Percentiles rank a stretch among this genome's conserved stretches.
Conservation (phyloP, 2,888 invertebrate genomes). For the Aporophyla lueneburgensis region DNA sequence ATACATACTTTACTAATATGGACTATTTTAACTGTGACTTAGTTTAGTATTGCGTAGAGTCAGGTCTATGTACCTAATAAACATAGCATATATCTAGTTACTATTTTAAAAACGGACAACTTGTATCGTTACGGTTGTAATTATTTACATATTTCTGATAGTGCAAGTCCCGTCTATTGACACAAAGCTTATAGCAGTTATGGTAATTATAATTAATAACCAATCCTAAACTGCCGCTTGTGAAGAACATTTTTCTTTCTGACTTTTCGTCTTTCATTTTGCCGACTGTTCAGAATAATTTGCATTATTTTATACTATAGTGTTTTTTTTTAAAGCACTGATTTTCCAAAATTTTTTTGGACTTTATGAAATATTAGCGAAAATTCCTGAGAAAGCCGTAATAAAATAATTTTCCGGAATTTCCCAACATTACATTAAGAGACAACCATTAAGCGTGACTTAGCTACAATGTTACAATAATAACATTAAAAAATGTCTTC, state of each 20-base stretch:
- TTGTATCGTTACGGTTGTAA: not conserved
- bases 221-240: not conserved
- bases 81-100: not conserved
- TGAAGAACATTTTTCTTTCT: slow-evolving; percentile 5
- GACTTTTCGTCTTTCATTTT: not conserved
- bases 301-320: not conserved
- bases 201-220: not conserved
- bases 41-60: not conserved
- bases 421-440: not conserved
- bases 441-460: not conserved
- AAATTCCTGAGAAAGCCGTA: not conserved
- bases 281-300: not conserved
- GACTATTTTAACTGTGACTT: not conserved
- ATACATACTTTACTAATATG: not conserved
- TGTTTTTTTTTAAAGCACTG: not conserved
- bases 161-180: not conserved
- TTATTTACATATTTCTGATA: not conserved
- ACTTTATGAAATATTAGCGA: not conserved
- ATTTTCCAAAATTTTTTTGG: too few species aligned
- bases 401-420: not conserved
- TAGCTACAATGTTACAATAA: not conserved
- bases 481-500: slow-evolving; percentile 46
- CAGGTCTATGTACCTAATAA: too few species aligned
- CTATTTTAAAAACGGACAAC: not conserved
- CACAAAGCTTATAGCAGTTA: not conserved